phyloP scores from a whole-genome alignment of 2,888 invertebrate genomes.

The Liposcelis brunnea region DNA sequence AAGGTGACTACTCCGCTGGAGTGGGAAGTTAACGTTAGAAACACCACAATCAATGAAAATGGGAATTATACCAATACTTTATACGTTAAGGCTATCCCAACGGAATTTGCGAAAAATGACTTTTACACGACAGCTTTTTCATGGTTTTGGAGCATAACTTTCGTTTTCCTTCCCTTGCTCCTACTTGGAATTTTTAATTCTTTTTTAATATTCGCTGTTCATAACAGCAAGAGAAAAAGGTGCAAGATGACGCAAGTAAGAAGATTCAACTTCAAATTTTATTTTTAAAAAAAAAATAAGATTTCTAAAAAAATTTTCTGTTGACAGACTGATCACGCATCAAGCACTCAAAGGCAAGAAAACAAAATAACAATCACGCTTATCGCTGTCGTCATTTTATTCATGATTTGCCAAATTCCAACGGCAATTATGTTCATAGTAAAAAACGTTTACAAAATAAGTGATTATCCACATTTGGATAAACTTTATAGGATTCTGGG shows the following conservation, averaged over 20 bases:
- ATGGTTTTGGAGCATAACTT: conserved; percentile 43
- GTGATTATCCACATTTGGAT: conserved; percentile 18
- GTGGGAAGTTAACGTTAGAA: conserved; percentile 27
- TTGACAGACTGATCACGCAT: conserved; percentile 21
- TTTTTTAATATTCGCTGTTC: conserved; percentile 47
- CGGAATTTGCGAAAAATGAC: conserved; percentile 14
- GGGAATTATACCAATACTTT: conserved; percentile 9
- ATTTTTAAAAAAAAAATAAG: too few species aligned
- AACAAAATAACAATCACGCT: conserved; percentile 59
- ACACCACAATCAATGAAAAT: conserved; percentile 11
- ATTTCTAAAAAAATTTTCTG: not conserved
- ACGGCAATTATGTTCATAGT: conserved; percentile 42
- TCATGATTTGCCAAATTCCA: conserved; percentile 55
- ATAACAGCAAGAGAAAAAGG: conserved; percentile 34
- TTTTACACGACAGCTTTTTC: conserved; percentile 14
- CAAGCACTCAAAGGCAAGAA: conserved; percentile 35
- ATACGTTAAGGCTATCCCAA: conserved; percentile 9
- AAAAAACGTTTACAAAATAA: conserved; percentile 23
- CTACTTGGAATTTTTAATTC: conserved; percentile 55
- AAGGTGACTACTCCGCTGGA: conserved; percentile 42
- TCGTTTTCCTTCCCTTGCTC: conserved; percentile 47
- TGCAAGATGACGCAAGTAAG: conserved; percentile 36
- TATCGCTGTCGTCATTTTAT: conserved; percentile 56
- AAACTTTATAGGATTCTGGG: conserved; percentile 35
- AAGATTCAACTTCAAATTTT: not conserved